Evolutionary conservation across 2,797 vertebrate species (phyloP).

Genomic region (Cygnus olor): DNA sequence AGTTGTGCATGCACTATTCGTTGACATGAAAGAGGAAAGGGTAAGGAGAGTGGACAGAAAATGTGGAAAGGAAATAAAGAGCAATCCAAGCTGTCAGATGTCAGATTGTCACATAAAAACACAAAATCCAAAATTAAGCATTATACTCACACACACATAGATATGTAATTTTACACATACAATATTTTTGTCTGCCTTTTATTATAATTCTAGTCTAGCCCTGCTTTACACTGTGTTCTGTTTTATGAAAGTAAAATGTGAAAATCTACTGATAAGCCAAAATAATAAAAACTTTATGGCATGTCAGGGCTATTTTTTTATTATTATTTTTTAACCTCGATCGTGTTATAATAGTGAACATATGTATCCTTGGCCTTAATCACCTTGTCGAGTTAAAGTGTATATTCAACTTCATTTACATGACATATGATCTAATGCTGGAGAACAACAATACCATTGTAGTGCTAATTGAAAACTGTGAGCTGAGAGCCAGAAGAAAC

Average conservation of each 20-base stretch:
- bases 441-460: conserved; percentile 87
- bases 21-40: conserved; percentile 29
- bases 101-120: conserved; percentile 34
- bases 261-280: conserved; percentile 83
- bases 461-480: conserved; percentile 81
- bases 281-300: conserved; percentile 80
- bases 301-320: conserved; percentile 72
- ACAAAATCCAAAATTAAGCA: conserved; percentile 46
- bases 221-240: conserved; percentile 59
- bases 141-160: background rate
- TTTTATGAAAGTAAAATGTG: conserved; percentile 79
- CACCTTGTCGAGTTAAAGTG: conserved; percentile 83
- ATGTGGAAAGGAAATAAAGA: conserved; percentile 29
- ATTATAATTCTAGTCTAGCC: conserved; percentile 46
- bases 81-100: conserved; percentile 4
- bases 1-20: background rate
- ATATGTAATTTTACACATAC: background rate
- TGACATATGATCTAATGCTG: conserved; percentile 84
- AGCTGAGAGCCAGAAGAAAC: conserved; percentile 80
- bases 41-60: conserved; percentile 38
- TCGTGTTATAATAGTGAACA: conserved; percentile 82
- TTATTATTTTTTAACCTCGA: conserved; percentile 80
- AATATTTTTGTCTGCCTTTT: conserved; percentile 67
- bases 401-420: conserved; percentile 83
- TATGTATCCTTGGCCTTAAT: conserved; percentile 83